phyloP scores from a whole-genome alignment of 2,888 invertebrate species.

The Allygus modestus region DNA sequence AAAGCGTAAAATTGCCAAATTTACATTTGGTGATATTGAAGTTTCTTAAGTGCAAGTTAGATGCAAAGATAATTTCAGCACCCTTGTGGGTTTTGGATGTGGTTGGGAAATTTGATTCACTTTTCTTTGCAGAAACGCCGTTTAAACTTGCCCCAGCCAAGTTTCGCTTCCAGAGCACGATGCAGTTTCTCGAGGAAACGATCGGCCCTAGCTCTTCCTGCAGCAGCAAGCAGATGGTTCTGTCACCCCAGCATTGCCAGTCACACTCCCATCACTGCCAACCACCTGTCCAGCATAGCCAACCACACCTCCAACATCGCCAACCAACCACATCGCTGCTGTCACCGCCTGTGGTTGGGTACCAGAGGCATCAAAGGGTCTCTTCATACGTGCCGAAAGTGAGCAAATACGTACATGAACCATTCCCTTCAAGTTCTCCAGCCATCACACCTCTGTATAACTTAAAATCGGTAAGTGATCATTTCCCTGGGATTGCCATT shows the following conservation, averaged over 20 bases:
- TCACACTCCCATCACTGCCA: background rate
- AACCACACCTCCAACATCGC: background rate
- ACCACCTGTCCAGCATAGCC: background rate
- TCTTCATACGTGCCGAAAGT: background rate
- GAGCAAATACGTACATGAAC: slow-evolving; percentile 3
- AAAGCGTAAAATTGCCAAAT: too few species aligned
- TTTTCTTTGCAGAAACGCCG: background rate
- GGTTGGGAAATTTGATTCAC: background rate
- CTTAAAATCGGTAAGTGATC: slow-evolving; percentile 14
- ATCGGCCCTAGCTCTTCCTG: background rate
- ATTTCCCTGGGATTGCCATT: background rate
- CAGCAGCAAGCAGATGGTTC: background rate
- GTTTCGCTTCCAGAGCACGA: background rate
- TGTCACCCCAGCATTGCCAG: background rate
- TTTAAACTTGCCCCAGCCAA: background rate
- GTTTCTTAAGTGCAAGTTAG: too few species aligned
- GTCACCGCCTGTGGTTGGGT: background rate
- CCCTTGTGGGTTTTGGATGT: too few species aligned
- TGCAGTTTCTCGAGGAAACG: slow-evolving; percentile 16
- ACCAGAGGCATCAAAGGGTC: background rate
- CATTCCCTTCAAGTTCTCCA: background rate
- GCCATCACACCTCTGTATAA: background rate
- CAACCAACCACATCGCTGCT: background rate
- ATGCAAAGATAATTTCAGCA: too few species aligned
- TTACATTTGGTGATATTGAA: too few species aligned